phyloP scores from a whole-genome alignment of 2,888 invertebrate species.

The Melikaiella ostensackeni region DNA sequence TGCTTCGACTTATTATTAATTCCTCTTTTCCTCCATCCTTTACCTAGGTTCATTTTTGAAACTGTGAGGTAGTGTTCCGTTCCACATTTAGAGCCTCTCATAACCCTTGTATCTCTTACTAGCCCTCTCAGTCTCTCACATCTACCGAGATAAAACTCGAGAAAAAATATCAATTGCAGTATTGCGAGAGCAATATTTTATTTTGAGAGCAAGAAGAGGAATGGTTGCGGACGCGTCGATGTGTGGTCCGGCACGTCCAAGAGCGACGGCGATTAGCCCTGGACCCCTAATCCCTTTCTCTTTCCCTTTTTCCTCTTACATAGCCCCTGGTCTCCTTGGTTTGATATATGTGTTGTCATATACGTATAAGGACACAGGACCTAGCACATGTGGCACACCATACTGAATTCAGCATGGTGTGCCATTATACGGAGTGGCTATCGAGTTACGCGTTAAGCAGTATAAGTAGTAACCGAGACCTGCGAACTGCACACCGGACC shows the following conservation, averaged over 20 bases:
- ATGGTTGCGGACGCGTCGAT: constrained; percentile 58
- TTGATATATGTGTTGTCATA: constrained; percentile 54
- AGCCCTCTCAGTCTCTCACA: too few relatives aligned
- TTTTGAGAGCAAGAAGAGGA: constrained; percentile 54
- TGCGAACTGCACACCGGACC: constrained; percentile 64
- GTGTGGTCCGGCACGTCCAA: constrained; percentile 57
- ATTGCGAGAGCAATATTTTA: constrained; percentile 52
- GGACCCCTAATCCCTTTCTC: constrained; percentile 59
- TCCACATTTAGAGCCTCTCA: too few relatives aligned
- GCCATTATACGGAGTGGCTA: constrained; percentile 58
- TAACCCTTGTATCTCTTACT: too few relatives aligned
- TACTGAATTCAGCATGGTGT: neutral
- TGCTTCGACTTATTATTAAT: too few relatives aligned
- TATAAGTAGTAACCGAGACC: constrained; percentile 69
- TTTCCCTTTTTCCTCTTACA: constrained; percentile 36
- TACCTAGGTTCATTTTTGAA: too few relatives aligned
- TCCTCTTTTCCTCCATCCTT: too few relatives aligned
- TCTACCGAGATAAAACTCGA: too few relatives aligned
- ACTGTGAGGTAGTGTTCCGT: too few relatives aligned
- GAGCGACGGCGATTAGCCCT: constrained; percentile 74
- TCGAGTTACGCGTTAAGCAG: constrained; percentile 74
- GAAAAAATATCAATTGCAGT: constrained; percentile 24
- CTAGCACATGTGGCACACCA: neutral
- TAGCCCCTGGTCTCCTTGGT: constrained; percentile 54
- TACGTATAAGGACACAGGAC: neutral